Conservation (phyloP, 2,113 vertebrate genomes). For the Malurus alboscapulatus region DNA sequence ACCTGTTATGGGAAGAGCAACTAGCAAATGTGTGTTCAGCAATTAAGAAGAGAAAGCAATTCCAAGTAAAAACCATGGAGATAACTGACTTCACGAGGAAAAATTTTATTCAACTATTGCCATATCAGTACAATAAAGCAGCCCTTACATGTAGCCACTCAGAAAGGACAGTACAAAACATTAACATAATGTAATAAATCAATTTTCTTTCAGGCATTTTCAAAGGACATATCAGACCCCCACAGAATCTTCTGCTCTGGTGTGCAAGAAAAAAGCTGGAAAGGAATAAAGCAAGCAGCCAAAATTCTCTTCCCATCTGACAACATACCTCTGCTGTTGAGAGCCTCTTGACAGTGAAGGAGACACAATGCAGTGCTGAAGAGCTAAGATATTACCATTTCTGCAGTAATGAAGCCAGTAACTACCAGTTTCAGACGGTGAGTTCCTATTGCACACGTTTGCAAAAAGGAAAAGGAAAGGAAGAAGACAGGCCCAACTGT, state of each 20-base stretch:
- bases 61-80: conserved; percentile 73
- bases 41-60: conserved; percentile 18
- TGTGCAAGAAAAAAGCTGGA: conserved; percentile 62
- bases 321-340: conserved; percentile 16
- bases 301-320: conserved; percentile 24
- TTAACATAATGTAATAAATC: conserved; percentile 77
- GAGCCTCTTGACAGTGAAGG: conserved; percentile 40
- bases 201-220: conserved; percentile 74
- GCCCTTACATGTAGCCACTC: conserved; percentile 71
- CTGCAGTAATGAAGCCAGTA: conserved; percentile 26
- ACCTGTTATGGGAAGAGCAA: not conserved
- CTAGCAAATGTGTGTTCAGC: not conserved
- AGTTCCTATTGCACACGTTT: conserved; percentile 29
- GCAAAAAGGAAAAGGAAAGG: not conserved
- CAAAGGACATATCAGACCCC: conserved; percentile 72
- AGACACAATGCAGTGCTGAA: conserved; percentile 17
- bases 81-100: conserved; percentile 63
- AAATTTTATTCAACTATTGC: conserved; percentile 76
- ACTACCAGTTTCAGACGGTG: not conserved
- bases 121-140: conserved; percentile 73
- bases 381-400: conserved; percentile 13
- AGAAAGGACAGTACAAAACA: conserved; percentile 72
- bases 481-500: conserved; percentile 46
- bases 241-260: conserved; percentile 41
- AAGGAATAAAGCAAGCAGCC: conserved; percentile 62